phyloP scores from a whole-genome alignment of 53 echinoderm and acorn worm species.

The Holothuria leucospilota region DNA sequence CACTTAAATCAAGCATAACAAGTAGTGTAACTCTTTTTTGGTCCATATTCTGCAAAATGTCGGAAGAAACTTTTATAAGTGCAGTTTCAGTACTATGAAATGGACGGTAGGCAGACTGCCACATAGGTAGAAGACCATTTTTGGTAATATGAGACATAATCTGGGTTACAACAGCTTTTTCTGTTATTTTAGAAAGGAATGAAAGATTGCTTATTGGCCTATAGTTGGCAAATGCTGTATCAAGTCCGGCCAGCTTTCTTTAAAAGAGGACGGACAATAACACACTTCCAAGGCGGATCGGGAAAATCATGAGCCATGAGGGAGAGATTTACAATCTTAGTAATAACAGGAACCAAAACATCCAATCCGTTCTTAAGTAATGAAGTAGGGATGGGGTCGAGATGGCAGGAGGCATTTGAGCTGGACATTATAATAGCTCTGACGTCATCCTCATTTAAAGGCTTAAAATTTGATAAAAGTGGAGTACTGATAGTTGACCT shows the following conservation, averaged over 20 bases:
- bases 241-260: conserved; percentile 9
- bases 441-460: not conserved
- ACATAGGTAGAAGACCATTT: not conserved
- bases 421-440: not conserved
- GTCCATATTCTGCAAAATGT: no score
- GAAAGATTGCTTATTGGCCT: conserved; percentile 16
- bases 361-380: not conserved
- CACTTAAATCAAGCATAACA: no score
- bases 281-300: not conserved
- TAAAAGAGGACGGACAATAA: not conserved
- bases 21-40: no score
- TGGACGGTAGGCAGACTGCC: no score
- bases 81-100: no score
- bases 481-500: conserved; percentile 13
- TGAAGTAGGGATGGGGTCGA: conserved; percentile 1
- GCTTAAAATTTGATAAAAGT: not conserved
- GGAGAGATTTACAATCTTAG: not conserved
- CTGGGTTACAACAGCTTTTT: not conserved
- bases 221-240: not conserved
- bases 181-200: conserved; percentile 1
- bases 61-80: no score
- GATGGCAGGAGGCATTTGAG: not conserved
- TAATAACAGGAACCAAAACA: conserved; percentile 1
- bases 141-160: not conserved
- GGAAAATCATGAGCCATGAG: not conserved